Percentiles rank a stretch among this genome's conserved stretches.
phyloP scores from a whole-genome alignment of 2,888 invertebrate species.

The Phyto melanocephala region DNA sequence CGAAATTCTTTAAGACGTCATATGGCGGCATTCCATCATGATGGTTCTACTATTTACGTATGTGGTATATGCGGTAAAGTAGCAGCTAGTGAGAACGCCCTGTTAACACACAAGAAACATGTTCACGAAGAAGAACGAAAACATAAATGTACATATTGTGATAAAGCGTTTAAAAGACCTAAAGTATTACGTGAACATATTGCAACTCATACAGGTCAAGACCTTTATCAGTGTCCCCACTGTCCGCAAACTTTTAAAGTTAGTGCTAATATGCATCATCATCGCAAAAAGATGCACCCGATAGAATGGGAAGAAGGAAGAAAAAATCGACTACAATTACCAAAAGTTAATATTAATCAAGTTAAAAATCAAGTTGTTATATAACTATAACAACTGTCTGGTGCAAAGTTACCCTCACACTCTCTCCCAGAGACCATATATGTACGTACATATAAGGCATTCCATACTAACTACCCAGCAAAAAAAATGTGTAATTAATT shows the following conservation, averaged over 20 bases:
- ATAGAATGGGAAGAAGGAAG: conserved; percentile 72
- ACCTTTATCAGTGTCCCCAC: conserved; percentile 75
- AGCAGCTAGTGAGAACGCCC: conserved; percentile 66
- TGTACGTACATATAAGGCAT: too few species aligned
- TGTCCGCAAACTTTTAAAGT: conserved; percentile 77
- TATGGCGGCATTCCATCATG: conserved; percentile 67
- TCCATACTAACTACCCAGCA: too few species aligned
- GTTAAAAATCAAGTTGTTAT: conserved; percentile 58
- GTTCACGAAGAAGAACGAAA: conserved; percentile 67
- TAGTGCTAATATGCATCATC: conserved; percentile 77
- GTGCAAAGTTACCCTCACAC: too few species aligned
- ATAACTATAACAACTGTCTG: too few species aligned
- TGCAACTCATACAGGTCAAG: conserved; percentile 77
- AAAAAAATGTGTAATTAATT: too few species aligned
- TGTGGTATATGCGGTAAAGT: conserved; percentile 69
- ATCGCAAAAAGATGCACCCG: conserved; percentile 76
- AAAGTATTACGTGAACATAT: conserved; percentile 73
- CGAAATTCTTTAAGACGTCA: conserved; percentile 65
- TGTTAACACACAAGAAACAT: conserved; percentile 67
- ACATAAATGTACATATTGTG: conserved; percentile 68
- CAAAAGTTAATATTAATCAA: conserved; percentile 59
- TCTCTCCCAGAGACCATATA: too few species aligned
- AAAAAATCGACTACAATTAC: conserved; percentile 63
- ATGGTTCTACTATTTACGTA: conserved; percentile 62
- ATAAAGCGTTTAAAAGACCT: conserved; percentile 68